These are phyloP conservation scores for Eulemur macaco DNA, from an alignment of 2,113 vertebrate genomes.

Conservation along the genomic window DNA sequence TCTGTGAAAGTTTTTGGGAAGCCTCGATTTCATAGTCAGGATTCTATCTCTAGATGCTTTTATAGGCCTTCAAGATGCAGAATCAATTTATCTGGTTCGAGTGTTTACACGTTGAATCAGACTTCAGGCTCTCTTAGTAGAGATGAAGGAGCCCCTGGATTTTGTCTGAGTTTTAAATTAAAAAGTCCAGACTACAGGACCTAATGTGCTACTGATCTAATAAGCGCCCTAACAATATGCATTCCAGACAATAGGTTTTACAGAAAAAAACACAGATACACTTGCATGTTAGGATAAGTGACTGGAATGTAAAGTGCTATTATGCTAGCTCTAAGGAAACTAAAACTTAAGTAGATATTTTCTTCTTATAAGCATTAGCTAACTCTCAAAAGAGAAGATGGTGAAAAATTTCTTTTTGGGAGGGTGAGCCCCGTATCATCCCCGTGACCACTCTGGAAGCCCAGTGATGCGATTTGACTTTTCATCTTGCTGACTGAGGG, in stretches of 20 bases:
- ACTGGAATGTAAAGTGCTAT: not conserved
- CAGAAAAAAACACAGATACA: not conserved
- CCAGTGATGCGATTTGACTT: constrained; percentile 22
- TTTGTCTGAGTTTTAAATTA: not conserved
- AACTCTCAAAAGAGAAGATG: not conserved
- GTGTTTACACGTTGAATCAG: not conserved
- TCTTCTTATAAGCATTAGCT: not conserved
- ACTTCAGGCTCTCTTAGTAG: not conserved
- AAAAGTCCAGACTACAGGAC: not conserved
- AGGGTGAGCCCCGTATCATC: not conserved
- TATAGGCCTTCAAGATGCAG: constrained; percentile 25
- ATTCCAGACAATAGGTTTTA: not conserved
- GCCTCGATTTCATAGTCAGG: constrained; percentile 56
- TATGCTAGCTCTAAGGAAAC: not conserved
- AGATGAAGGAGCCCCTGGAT: not conserved
- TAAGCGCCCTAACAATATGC: not conserved
- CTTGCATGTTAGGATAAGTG: not conserved
- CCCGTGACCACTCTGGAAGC: not conserved
- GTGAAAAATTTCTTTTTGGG: not conserved
- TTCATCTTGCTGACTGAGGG: not conserved
- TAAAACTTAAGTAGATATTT: not conserved
- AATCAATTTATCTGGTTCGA: not conserved
- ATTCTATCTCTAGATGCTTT: constrained; percentile 56
- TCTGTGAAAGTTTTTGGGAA: constrained; percentile 66
- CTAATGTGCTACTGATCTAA: not conserved